Conservation (phyloP, 2,888 invertebrate genomes). For the Yponomeuta evonymella region DNA sequence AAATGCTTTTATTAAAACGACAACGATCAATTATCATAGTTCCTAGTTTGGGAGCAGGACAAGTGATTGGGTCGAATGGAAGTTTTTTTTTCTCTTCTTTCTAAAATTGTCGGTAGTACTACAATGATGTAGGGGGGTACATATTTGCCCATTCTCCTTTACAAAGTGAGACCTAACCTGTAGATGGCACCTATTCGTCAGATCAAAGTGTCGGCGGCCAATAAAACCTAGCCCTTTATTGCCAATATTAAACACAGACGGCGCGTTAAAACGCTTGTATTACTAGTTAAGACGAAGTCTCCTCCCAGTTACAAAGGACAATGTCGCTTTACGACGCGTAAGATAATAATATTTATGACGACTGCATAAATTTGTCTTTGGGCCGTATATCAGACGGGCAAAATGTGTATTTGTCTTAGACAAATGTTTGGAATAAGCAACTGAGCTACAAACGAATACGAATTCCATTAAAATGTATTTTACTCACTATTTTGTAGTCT, state of each 20-base stretch:
- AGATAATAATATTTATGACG: constrained; percentile 2
- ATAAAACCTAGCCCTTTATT: background rate
- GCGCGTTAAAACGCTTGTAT: background rate
- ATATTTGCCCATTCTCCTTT: background rate
- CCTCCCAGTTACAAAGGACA: background rate
- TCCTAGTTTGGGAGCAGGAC: no score
- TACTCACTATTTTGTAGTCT: no score
- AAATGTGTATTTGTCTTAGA: background rate
- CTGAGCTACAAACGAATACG: no score
- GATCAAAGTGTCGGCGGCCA: background rate
- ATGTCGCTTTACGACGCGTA: background rate
- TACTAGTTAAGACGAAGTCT: background rate
- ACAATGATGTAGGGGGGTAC: no score
- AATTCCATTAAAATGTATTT: no score
- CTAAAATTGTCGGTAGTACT: no score
- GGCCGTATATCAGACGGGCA: background rate
- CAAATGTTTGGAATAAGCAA: background rate
- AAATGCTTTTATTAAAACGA: no score
- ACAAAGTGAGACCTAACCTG: background rate
- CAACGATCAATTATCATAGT: no score
- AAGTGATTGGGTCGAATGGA: no score
- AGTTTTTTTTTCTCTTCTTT: no score
- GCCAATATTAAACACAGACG: background rate
- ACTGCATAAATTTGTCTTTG: background rate
- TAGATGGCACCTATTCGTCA: background rate